These are phyloP conservation scores for Proterorhinus semilunaris DNA, from an alignment of 2,113 vertebrate genomes.

Conservation along the genomic window DNA sequence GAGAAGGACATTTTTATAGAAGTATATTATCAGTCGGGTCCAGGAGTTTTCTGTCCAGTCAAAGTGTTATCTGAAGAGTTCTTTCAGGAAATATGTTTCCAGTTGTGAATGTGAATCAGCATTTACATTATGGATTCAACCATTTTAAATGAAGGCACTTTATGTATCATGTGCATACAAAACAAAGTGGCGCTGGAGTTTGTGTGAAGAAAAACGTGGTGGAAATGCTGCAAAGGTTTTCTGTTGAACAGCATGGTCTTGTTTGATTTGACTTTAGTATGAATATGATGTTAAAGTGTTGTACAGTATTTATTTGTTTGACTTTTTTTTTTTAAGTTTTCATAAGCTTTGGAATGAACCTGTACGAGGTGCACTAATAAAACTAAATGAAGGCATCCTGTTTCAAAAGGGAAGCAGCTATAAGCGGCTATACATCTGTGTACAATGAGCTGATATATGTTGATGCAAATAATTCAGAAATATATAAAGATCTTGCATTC, in stretches of 20 bases:
- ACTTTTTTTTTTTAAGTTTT: conserved; percentile 66
- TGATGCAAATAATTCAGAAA: conserved; percentile 70
- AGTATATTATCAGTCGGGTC: background rate
- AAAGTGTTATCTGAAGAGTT: conserved; percentile 53
- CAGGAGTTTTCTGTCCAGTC: conserved; percentile 33
- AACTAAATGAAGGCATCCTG: conserved; percentile 55
- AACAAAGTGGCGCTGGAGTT: conserved; percentile 52
- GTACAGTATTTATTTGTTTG: conserved; percentile 84
- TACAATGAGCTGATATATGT: conserved; percentile 61
- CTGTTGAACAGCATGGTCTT: conserved; percentile 66
- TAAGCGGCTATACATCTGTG: conserved; percentile 47
- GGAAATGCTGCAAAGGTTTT: conserved; percentile 64
- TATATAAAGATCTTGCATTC: conserved; percentile 72
- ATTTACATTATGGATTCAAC: conserved; percentile 54
- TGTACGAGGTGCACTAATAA: conserved; percentile 71
- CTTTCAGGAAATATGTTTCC: conserved; percentile 67
- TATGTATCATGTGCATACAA: conserved; percentile 54
- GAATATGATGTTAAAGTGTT: conserved; percentile 65
- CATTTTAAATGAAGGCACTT: conserved; percentile 76
- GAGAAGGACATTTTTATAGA: conserved; percentile 19
- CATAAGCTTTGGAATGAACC: conserved; percentile 72
- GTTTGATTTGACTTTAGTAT: conserved; percentile 68
- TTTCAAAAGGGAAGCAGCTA: conserved; percentile 66
- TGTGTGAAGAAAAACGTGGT: conserved; percentile 58
- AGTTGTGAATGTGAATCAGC: conserved; percentile 41